Percentiles rank a stretch among this genome's conserved stretches.
Conservation (phyloP, 2,113 vertebrate species). For the Erythrolamprus reginae region DNA sequence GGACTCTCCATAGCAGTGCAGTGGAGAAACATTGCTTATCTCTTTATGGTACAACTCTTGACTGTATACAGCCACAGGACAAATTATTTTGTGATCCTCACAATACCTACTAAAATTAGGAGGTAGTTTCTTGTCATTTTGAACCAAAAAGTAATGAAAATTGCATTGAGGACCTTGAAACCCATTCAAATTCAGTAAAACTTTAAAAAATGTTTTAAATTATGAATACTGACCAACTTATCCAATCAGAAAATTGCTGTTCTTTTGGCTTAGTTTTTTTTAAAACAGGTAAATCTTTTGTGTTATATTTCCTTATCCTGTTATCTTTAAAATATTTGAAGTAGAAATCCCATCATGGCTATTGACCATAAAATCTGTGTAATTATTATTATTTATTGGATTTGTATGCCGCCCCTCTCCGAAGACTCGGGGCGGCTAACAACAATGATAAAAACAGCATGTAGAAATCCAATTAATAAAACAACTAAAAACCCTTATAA, state of each 20-base stretch:
- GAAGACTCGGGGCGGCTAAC: too few relatives aligned
- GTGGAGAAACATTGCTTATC: neutral
- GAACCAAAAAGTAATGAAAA: neutral
- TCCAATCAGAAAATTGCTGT: neutral
- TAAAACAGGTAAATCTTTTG: neutral
- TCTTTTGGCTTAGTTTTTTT: neutral
- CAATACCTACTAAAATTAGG: neutral
- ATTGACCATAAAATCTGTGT: neutral
- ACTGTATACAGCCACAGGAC: neutral
- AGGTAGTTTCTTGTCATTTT: neutral
- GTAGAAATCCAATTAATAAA: too few relatives aligned
- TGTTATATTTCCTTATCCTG: neutral
- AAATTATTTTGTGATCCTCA: neutral
- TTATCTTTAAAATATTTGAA: neutral
- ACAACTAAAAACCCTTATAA: too few relatives aligned
- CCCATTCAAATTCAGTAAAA: neutral
- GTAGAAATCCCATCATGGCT: neutral
- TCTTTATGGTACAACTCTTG: neutral
- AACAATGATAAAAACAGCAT: too few relatives aligned
- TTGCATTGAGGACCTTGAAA: neutral
- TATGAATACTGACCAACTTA: neutral
- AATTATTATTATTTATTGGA: too few relatives aligned
- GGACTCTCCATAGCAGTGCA: too few relatives aligned
- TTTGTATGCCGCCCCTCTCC: too few relatives aligned
- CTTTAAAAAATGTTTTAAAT: neutral